A percentile compares a stretch with the other conserved stretches of the same genome.
These are phyloP conservation scores for Beris morrisii DNA, from an alignment of 2,888 invertebrate genomes.

Conservation along the genomic window DNA sequence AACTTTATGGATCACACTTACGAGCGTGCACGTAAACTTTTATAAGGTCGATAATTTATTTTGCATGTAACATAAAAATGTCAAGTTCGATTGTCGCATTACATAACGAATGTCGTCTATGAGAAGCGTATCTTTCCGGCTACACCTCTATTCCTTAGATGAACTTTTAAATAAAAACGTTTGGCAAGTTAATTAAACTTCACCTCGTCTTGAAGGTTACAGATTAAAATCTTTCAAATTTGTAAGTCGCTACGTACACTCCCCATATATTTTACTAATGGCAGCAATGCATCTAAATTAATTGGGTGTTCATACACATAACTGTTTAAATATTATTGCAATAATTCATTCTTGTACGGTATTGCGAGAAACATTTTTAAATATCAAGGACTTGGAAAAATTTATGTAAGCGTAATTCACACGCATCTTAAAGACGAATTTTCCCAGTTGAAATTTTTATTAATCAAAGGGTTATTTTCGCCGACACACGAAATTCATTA, in stretches of 20 bases:
- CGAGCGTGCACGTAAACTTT: slow-evolving; percentile 9
- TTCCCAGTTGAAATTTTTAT: too few species aligned
- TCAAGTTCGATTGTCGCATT: slow-evolving; percentile 21
- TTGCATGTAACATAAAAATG: slow-evolving; percentile 18
- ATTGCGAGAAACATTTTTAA: too few species aligned
- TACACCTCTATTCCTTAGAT: slow-evolving; percentile 11
- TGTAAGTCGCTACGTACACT: neutral
- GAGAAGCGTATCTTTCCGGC: slow-evolving; percentile 6
- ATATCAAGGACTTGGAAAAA: too few species aligned
- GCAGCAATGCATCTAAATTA: slow-evolving; percentile 11
- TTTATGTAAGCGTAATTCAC: too few species aligned
- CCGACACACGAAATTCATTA: too few species aligned
- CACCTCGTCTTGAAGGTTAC: slow-evolving; percentile 13
- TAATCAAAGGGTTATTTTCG: too few species aligned
- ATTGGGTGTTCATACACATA: neutral
- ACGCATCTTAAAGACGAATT: too few species aligned
- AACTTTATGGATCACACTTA: too few species aligned
- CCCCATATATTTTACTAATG: neutral
- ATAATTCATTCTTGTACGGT: slow-evolving; percentile 7
- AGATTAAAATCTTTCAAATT: slow-evolving; percentile 12
- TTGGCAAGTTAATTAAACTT: slow-evolving; percentile 13
- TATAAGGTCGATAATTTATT: slow-evolving; percentile 24
- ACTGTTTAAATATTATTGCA: neutral
- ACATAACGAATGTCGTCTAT: slow-evolving; percentile 4
- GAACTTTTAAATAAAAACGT: neutral